Percentiles rank a stretch among this genome's conserved stretches.
Evolutionary conservation across 2,113 vertebrate genomes (phyloP).

Genomic region (Bufo bufo): DNA sequence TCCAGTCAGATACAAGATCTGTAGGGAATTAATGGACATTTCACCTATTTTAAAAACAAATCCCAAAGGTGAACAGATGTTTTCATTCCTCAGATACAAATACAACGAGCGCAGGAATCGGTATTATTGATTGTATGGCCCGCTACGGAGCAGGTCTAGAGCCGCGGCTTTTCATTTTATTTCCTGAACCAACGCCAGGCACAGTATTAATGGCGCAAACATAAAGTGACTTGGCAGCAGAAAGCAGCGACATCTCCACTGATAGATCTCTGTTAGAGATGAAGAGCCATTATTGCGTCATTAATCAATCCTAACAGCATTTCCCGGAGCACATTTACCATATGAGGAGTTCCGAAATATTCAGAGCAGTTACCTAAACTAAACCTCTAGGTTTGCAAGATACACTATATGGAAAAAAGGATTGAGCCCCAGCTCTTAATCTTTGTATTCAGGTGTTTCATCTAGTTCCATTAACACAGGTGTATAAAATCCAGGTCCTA

Average conservation of each 20-base stretch:
- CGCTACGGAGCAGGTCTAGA: background rate
- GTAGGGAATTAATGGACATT: background rate
- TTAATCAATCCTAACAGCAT: constrained; percentile 18
- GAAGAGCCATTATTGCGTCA: constrained; percentile 1
- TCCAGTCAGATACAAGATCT: background rate
- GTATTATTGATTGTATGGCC: background rate
- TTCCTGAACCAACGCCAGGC: constrained; percentile 6
- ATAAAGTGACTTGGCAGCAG: constrained; percentile 42
- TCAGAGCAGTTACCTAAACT: background rate
- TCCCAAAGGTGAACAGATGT: background rate
- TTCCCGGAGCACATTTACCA: background rate
- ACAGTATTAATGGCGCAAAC: constrained; percentile 25
- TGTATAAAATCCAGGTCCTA: too few relatives aligned
- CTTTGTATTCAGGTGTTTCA: too few relatives aligned
- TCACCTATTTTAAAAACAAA: background rate
- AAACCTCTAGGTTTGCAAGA: background rate
- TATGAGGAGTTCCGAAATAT: background rate
- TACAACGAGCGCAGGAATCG: background rate
- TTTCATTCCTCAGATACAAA: background rate
- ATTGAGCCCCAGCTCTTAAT: too few relatives aligned
- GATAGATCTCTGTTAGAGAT: constrained; percentile 8
- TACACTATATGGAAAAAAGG: background rate
- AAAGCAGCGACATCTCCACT: background rate
- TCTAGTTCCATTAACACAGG: too few relatives aligned
- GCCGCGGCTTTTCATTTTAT: background rate